Conservation (phyloP, 1,140 invertebrate species). For the Wasmannia auropunctata region DNA sequence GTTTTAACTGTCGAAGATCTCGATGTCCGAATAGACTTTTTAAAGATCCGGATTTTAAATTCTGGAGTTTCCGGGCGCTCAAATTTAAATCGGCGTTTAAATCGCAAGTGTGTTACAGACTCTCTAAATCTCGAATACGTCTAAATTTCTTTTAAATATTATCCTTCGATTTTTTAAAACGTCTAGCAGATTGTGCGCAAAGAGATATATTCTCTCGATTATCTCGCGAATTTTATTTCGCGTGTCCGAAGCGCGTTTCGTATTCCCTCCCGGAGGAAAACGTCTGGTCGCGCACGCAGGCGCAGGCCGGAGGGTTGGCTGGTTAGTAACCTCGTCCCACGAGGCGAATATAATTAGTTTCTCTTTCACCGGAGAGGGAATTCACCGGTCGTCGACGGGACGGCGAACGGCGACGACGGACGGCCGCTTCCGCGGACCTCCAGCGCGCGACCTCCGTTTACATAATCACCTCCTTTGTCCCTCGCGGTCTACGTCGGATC, state of each 20-base stretch:
- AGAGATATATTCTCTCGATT: neutral
- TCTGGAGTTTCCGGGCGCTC: neutral
- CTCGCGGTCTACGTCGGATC: slow-evolving; percentile 50
- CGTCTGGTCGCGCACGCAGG: slow-evolving; percentile 13
- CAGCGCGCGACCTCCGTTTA: slow-evolving; percentile 37
- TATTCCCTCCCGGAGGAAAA: slow-evolving; percentile 19
- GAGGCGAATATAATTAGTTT: slow-evolving; percentile 68
- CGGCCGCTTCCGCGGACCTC: neutral
- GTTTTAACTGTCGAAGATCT: neutral
- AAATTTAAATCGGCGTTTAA: neutral
- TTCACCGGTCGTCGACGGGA: slow-evolving; percentile 8
- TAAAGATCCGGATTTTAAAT: neutral
- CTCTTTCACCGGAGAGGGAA: slow-evolving; percentile 25
- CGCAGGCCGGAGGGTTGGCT: slow-evolving; percentile 46
- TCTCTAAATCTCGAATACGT: neutral
- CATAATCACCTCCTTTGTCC: slow-evolving; percentile 66
- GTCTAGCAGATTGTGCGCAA: neutral
- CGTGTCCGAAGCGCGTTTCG: neutral
- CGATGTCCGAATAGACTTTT: neutral
- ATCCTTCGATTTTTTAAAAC: neutral
- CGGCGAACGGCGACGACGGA: neutral
- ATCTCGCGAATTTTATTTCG: neutral
- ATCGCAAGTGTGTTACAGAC: neutral
- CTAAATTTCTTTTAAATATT: neutral
- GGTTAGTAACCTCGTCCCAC: slow-evolving; percentile 67